A percentile compares a stretch with the other conserved stretches of the same genome.
phyloP scores from a whole-genome alignment of 2,888 invertebrate genomes.

The Busseola fusca region DNA sequence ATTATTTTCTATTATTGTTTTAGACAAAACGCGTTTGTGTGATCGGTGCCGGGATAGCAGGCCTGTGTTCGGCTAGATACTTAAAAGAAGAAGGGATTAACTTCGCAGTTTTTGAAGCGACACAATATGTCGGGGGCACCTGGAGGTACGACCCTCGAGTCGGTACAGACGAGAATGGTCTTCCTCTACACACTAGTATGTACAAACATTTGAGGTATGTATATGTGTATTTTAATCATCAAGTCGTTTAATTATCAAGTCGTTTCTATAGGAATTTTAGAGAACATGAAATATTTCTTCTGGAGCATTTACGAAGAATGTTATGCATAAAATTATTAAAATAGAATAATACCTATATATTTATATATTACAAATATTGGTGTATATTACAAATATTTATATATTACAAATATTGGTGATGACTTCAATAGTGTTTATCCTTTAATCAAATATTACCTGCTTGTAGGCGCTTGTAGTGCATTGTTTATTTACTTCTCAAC shows the following conservation, averaged over 20 bases:
- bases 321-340: conserved; percentile 1
- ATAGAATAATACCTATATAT: too few species aligned
- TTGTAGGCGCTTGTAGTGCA: background rate
- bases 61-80: conserved; percentile 79
- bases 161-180: conserved; percentile 88
- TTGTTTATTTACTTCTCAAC: conserved; percentile 19
- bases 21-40: conserved; percentile 77
- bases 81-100: conserved; percentile 79
- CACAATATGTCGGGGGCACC: conserved; percentile 81
- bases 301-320: conserved; percentile 50
- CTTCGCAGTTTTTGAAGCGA: conserved; percentile 81
- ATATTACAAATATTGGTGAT: conserved; percentile 4
- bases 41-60: conserved; percentile 83
- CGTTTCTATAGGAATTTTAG: background rate
- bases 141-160: conserved; percentile 85
- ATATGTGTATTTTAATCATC: conserved; percentile 25
- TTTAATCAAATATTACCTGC: background rate
- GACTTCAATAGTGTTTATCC: background rate
- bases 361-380: conserved; percentile 3
- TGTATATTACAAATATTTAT: conserved; percentile 4
- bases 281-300: background rate
- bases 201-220: conserved; percentile 90
- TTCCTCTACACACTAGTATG: conserved; percentile 91
- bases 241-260: too few species aligned
- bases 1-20: conserved; percentile 15